These are phyloP conservation scores for Netelia melanura DNA, from an alignment of 2,888 invertebrate genomes.

Conservation along the genomic window DNA sequence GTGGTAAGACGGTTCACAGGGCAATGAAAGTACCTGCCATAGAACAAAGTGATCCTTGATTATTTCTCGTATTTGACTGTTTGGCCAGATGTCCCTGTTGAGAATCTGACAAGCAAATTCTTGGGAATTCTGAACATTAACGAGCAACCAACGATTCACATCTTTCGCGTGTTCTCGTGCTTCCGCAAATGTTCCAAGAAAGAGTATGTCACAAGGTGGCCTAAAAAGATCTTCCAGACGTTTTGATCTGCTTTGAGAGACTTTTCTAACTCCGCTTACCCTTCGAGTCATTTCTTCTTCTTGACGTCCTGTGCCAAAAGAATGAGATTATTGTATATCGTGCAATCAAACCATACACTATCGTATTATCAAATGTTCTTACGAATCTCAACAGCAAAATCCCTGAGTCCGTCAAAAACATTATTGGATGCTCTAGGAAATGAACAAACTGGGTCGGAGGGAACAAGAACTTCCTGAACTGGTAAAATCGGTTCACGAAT, in stretches of 20 bases:
- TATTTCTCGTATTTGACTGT: conserved; percentile 87
- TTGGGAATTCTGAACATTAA: conserved; percentile 89
- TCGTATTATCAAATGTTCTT: conserved; percentile 57
- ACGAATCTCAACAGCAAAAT: conserved; percentile 83
- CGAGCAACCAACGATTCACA: conserved; percentile 88
- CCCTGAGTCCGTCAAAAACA: conserved; percentile 82
- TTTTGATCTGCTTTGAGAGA: conserved; percentile 83
- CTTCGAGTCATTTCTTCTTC: conserved; percentile 83
- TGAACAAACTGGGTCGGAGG: conserved; percentile 79
- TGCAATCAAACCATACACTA: too few relatives aligned
- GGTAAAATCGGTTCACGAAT: conserved; percentile 82
- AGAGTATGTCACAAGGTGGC: conserved; percentile 89
- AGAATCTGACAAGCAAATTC: conserved; percentile 90
- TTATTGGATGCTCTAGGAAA: conserved; percentile 80
- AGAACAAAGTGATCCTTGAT: conserved; percentile 89
- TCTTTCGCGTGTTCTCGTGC: conserved; percentile 87
- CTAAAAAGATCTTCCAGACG: conserved; percentile 89
- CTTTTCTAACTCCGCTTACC: conserved; percentile 78
- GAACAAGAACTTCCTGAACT: conserved; percentile 82
- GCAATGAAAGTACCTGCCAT: conserved; percentile 87
- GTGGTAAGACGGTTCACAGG: neutral
- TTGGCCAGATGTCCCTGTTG: conserved; percentile 90
- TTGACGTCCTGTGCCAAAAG: conserved; percentile 77
- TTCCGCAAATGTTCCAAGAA: conserved; percentile 87
- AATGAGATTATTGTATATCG: neutral